These are phyloP conservation scores for Biston stratarius DNA, from an alignment of 2,888 invertebrate genomes.

Conservation along the genomic window DNA sequence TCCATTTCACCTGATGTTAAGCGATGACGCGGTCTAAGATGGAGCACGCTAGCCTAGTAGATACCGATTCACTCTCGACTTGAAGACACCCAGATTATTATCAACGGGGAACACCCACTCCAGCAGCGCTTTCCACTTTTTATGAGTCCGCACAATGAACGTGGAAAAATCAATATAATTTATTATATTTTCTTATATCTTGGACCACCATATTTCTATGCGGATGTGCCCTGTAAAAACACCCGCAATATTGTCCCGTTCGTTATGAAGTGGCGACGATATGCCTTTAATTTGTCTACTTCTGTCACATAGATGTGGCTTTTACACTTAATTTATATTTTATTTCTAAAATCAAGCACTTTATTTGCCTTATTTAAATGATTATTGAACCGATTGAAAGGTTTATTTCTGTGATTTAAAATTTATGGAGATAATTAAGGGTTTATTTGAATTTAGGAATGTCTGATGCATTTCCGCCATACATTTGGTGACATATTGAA, in stretches of 20 bases:
- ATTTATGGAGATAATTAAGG: neutral
- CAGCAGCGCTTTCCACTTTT: no score
- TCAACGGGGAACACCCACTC: no score
- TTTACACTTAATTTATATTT: conserved; percentile 17
- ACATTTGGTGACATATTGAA: neutral
- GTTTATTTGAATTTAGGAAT: conserved; percentile 12
- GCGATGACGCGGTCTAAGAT: no score
- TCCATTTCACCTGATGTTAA: no score
- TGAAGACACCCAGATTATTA: no score
- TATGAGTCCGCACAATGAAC: no score
- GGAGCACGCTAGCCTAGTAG: no score
- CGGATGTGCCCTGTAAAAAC: conserved; percentile 51
- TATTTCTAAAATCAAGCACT: conserved; percentile 16
- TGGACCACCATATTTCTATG: conserved; percentile 33
- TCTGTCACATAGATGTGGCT: conserved; percentile 18
- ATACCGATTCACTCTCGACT: no score
- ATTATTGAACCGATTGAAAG: conserved; percentile 18
- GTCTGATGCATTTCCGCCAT: conserved; percentile 13
- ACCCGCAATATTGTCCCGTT: conserved; percentile 45
- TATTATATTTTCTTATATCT: conserved; percentile 13
- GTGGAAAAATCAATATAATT: neutral
- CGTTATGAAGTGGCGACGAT: conserved; percentile 41
- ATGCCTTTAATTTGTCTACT: conserved; percentile 34
- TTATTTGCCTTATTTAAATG: conserved; percentile 9
- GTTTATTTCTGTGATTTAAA: conserved; percentile 23